A percentile compares a stretch with the other conserved stretches of the same genome.
phyloP scores from a whole-genome alignment of 1,140 invertebrate genomes.

The Cryptotermes secundus region DNA sequence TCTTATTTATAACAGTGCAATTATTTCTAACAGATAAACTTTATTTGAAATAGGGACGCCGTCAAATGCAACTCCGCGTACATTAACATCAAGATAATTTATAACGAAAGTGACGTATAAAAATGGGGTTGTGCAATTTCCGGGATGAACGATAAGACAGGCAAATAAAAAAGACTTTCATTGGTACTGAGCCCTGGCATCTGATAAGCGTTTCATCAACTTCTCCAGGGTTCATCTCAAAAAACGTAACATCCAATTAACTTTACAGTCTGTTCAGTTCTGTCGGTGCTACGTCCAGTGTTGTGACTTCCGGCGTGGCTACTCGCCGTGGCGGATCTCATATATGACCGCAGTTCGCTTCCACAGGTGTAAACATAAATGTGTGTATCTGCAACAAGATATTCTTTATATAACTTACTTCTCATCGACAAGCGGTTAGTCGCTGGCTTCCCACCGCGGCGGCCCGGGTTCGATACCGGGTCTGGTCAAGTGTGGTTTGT shows the following conservation, averaged over 20 bases:
- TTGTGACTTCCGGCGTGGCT: too few relatives aligned
- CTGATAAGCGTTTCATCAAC: not conserved
- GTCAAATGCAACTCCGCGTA: not conserved
- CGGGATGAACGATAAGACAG: not conserved
- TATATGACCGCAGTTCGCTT: too few relatives aligned
- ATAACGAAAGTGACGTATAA: not conserved
- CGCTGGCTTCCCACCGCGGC: too few relatives aligned
- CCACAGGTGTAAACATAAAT: too few relatives aligned
- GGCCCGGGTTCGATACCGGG: too few relatives aligned
- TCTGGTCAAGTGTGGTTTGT: too few relatives aligned
- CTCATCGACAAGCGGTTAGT: too few relatives aligned
- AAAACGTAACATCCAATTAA: not conserved
- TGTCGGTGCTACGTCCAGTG: not conserved
- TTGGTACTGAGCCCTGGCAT: not conserved
- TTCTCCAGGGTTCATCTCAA: not conserved
- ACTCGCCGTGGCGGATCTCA: not conserved
- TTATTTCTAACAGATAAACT: not conserved
- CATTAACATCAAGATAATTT: not conserved
- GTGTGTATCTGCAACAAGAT: too few relatives aligned
- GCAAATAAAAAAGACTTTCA: not conserved
- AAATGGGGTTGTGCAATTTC: not conserved
- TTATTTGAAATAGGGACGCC: not conserved
- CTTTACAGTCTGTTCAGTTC: not conserved
- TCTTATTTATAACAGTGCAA: too few relatives aligned
- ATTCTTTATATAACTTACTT: too few relatives aligned